Conservation (phyloP, 2,797 vertebrate species). For the Chaetophractus vellerosus region DNA sequence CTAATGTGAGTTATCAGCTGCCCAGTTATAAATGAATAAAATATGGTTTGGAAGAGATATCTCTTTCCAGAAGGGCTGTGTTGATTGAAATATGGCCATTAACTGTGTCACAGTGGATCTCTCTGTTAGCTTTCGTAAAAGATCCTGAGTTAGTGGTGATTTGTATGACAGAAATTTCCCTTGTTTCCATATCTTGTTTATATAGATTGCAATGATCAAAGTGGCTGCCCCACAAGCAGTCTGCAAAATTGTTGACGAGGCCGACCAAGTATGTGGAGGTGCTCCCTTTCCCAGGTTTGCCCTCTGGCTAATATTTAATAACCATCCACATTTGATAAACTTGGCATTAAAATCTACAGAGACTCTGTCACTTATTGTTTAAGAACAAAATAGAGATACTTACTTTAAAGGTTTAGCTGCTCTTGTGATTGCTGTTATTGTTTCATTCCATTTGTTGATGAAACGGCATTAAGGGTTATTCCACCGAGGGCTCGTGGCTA, state of each 20-base stretch:
- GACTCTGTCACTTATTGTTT: background rate
- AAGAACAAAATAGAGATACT: conserved; percentile 27
- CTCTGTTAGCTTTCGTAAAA: background rate
- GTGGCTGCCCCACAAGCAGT: conserved; percentile 94
- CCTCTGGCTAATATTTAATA: conserved; percentile 91
- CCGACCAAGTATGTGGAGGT: conserved; percentile 95
- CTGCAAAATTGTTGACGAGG: conserved; percentile 94
- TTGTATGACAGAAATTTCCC: background rate
- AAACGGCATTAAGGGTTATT: background rate
- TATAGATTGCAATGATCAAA: conserved; percentile 96
- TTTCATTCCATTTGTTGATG: background rate
- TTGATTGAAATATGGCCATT: conserved; percentile 35
- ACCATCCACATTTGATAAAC: background rate
- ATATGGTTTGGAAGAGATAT: background rate
- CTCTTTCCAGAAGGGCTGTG: conserved; percentile 18
- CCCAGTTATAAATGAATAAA: conserved; percentile 24
- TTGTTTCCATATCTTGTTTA: conserved; percentile 15
- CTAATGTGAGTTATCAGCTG: conserved; percentile 6
- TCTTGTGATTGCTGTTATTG: background rate
- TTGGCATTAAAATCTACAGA: conserved; percentile 13
- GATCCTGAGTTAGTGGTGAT: background rate
- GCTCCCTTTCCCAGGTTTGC: conserved; percentile 95
- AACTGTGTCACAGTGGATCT: background rate
- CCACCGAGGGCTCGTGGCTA: background rate
- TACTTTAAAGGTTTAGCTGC: background rate